phyloP scores from a whole-genome alignment of 2,797 vertebrate species.

The Novumbra hubbsi region DNA sequence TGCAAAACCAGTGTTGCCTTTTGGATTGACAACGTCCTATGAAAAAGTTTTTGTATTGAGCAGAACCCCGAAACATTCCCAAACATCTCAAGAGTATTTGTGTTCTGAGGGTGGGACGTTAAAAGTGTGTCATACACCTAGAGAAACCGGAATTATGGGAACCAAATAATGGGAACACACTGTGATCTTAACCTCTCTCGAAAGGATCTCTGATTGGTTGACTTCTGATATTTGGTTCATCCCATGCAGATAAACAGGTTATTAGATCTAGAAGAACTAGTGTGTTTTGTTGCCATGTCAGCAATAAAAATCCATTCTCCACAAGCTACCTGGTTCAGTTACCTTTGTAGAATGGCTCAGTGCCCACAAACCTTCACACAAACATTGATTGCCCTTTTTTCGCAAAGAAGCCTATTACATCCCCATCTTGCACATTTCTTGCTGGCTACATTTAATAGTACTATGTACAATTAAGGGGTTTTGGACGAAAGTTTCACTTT shows the following conservation, averaged over 20 bases:
- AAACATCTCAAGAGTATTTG: too few relatives aligned
- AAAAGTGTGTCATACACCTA: too few relatives aligned
- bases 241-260: too few relatives aligned
- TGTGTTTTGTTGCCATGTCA: slow-evolving; percentile 42
- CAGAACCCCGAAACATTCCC: background rate
- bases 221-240: too few relatives aligned
- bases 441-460: background rate
- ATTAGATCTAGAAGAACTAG: background rate
- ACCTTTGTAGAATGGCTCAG: background rate
- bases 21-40: background rate
- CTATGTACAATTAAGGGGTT: slow-evolving; percentile 8
- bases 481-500: slow-evolving; percentile 47
- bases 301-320: background rate
- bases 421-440: background rate
- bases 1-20: background rate
- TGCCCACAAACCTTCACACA: slow-evolving; percentile 1
- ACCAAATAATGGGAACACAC: too few relatives aligned
- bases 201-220: too few relatives aligned
- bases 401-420: background rate
- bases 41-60: background rate
- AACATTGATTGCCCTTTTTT: background rate
- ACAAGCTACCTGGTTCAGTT: background rate
- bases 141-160: too few relatives aligned
- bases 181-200: too few relatives aligned
- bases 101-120: too few relatives aligned